Evolutionary conservation across 2,113 vertebrate genomes (phyloP), one percentile per base, ranked within the genome.

Genomic region (Pelusios castaneus): DNA sequence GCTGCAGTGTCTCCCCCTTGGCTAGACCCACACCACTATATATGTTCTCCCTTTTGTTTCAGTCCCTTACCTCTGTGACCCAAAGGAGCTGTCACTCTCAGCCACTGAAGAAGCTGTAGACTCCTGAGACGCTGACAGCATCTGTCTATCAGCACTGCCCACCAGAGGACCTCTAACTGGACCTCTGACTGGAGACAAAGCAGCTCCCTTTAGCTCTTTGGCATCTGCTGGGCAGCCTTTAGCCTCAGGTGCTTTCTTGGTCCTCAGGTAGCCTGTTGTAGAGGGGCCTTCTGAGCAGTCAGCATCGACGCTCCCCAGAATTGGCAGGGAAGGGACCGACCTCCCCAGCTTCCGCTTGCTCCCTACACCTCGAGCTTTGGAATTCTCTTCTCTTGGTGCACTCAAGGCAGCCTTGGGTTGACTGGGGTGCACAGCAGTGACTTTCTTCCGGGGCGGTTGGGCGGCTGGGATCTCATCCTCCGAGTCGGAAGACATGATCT

Each of bases 41-140:
- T 34, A 87, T 52, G 80, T 34, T 77, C 91, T n/a, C 79, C 27
- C 29, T 17, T 14, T 73, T 27, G 51, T 58, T 88, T 76, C 76
- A 52, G 12, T 75, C 54, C 3, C 34, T 96, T 97, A 98, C 98
- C 98, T 98, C 67, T 98, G 97, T 21, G 97, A 98, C 49, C 89
- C 84, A 5, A 95, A 98, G 12, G 98, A 99, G 82, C 98, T 97
- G 51, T 99, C 98, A 1, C 98, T 98, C 82, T 97, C 93, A 9
- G 98, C 97, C 17, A 86, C 63, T 0, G 98, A 99, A 41, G 99
- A 98, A 22, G 96, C 88, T 47, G 94, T 86, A 1, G 99, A 99
- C 31, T 98, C 97, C 96, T 99, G 99, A 6, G 99, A 99, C 31
- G 97, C 97, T 0, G 97, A 97, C 38, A 98, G 97, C 16, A 27